A percentile compares a stretch with the other conserved stretches of the same genome.
These are phyloP conservation scores for Cydia strobilella DNA, from an alignment of 1,140 invertebrate species.

Conservation along the genomic window DNA sequence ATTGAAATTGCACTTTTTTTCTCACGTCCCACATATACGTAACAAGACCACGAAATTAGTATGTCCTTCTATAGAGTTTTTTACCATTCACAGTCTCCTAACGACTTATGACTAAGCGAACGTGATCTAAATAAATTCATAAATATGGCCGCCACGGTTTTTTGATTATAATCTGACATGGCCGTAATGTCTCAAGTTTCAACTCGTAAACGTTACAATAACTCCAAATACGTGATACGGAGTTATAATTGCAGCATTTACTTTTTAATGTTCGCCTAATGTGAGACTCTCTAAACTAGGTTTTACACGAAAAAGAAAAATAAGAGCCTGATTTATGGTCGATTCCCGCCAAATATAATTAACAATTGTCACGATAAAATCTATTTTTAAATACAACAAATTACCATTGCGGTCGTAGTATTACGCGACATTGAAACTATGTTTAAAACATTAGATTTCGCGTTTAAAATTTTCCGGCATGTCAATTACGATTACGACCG, in stretches of 20 bases:
- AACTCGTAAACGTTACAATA: conserved; percentile 67
- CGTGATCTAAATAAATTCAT: conserved; percentile 72
- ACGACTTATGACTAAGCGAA: conserved; percentile 69
- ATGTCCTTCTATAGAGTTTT: conserved; percentile 62
- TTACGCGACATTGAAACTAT: conserved; percentile 26
- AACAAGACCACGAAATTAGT: conserved; percentile 55
- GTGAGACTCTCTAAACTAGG: conserved; percentile 16
- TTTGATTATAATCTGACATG: conserved; percentile 68
- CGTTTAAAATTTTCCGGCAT: conserved; percentile 49
- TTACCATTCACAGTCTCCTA: conserved; percentile 57
- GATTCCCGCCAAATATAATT: conserved; percentile 23
- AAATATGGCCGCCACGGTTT: conserved; percentile 52
- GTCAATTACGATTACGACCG: conserved; percentile 45
- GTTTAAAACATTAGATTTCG: conserved; percentile 35
- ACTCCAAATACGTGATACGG: conserved; percentile 72
- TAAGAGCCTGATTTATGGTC: conserved; percentile 23
- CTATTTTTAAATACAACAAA: conserved; percentile 20
- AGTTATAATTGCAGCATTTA: conserved; percentile 61
- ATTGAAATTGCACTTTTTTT: conserved; percentile 42
- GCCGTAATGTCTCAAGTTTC: conserved; percentile 66
- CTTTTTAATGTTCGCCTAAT: conserved; percentile 60
- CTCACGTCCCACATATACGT: conserved; percentile 63
- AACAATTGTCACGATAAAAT: conserved; percentile 24
- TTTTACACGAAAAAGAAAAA: conserved; percentile 15
- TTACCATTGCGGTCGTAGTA: conserved; percentile 1